Conservation (phyloP, 2,113 vertebrate species). For the Macquaria ambigua region DNA sequence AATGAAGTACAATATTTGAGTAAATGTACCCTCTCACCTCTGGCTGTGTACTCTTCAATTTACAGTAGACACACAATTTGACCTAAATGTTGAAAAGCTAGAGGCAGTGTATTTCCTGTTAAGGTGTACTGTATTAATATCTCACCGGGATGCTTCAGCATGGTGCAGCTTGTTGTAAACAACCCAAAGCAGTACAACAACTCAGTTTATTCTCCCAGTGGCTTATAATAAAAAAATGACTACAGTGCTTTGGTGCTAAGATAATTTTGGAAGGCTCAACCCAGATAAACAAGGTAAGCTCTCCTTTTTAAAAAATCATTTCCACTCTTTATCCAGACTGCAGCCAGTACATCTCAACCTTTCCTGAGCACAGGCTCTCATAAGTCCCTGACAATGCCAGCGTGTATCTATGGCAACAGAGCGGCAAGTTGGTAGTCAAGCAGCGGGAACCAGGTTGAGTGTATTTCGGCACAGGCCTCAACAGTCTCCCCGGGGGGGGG, state of each 20-base stretch:
- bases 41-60: not conserved
- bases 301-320: slow-evolving; percentile 19
- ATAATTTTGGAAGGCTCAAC: slow-evolving; percentile 43
- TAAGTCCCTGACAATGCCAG: slow-evolving; percentile 54
- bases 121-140: slow-evolving; percentile 34
- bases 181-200: slow-evolving; percentile 36
- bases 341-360: slow-evolving; percentile 52
- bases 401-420: slow-evolving; percentile 76
- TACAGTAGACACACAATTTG: slow-evolving; percentile 10
- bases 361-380: slow-evolving; percentile 49
- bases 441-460: slow-evolving; percentile 70
- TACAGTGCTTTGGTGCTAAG: not conserved
- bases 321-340: slow-evolving; percentile 60
- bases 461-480: slow-evolving; percentile 61
- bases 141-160: slow-evolving; percentile 27
- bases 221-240: slow-evolving; percentile 16
- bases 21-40: not conserved
- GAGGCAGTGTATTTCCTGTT: slow-evolving; percentile 16
- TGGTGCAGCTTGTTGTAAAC: slow-evolving; percentile 43
- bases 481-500: slow-evolving; percentile 39
- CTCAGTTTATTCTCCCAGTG: not conserved
- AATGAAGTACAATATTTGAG: not conserved
- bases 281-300: slow-evolving; percentile 50
- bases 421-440: slow-evolving; percentile 56
- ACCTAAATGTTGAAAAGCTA: slow-evolving; percentile 19